These are phyloP conservation scores for Gryllus longicercus DNA, from an alignment of 2,888 invertebrate species.

Conservation along the genomic window DNA sequence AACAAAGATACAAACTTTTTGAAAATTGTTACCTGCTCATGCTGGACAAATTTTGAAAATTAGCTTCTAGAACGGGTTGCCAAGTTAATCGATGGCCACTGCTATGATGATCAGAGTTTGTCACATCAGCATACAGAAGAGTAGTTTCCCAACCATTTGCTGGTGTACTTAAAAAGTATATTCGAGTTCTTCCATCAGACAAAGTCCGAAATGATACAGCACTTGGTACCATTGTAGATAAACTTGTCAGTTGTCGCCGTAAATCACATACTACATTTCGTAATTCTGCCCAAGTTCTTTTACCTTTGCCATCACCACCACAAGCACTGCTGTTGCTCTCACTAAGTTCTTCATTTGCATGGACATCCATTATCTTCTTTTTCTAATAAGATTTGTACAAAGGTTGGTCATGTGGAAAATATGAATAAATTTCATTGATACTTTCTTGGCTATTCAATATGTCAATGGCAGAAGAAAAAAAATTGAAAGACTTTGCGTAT, in stretches of 20 bases:
- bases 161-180: slow-evolving; percentile 87
- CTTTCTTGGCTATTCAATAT: background rate
- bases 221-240: slow-evolving; percentile 78
- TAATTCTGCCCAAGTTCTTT: slow-evolving; percentile 71
- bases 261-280: slow-evolving; percentile 76
- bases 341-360: slow-evolving; percentile 17
- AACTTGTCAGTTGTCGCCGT: slow-evolving; percentile 69
- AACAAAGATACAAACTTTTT: background rate
- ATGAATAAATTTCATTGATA: background rate
- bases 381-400: background rate
- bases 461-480: background rate
- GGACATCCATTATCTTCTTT: slow-evolving; percentile 23
- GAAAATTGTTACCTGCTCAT: slow-evolving; percentile 48
- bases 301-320: background rate
- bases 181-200: slow-evolving; percentile 73
- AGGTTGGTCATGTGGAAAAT: too few species aligned
- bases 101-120: slow-evolving; percentile 27
- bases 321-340: background rate
- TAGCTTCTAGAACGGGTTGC: slow-evolving; percentile 79
- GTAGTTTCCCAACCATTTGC: slow-evolving; percentile 89
- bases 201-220: slow-evolving; percentile 76
- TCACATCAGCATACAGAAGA: slow-evolving; percentile 76
- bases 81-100: slow-evolving; percentile 48
- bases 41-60: slow-evolving; percentile 59
- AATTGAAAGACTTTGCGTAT: background rate